Evolutionary conservation across 2,888 invertebrate genomes (phyloP).

Genomic region (Ophion slaviceki): DNA sequence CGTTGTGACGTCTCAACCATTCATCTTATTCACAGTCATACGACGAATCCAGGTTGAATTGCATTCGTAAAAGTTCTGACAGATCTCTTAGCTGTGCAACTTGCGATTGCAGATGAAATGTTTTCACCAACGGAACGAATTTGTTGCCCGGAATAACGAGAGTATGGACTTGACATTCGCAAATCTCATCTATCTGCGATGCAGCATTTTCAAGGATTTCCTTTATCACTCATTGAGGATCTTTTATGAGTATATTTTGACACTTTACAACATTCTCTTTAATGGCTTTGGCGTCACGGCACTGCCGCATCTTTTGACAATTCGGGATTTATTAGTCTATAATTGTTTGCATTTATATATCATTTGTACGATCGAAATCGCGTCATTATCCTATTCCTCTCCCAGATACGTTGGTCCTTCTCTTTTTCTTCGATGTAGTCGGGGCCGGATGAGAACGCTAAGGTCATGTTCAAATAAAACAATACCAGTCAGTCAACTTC

Average conservation of each 20-base stretch:
- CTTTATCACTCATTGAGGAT: background rate
- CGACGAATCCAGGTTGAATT: background rate
- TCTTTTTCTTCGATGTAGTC: too few relatives aligned
- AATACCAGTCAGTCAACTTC: too few relatives aligned
- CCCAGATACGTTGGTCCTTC: background rate
- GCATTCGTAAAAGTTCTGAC: background rate
- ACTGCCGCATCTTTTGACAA: too few relatives aligned
- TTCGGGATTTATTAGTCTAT: too few relatives aligned
- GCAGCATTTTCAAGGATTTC: background rate
- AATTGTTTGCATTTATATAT: too few relatives aligned
- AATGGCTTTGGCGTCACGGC: too few relatives aligned
- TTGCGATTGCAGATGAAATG: background rate
- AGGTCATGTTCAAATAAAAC: too few relatives aligned
- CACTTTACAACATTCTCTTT: too few relatives aligned
- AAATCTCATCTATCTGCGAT: background rate
- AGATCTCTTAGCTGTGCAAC: background rate
- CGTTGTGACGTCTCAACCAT: background rate
- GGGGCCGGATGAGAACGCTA: too few relatives aligned
- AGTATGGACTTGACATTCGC: background rate
- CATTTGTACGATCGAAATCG: too few relatives aligned
- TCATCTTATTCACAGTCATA: slow-evolving; percentile 11
- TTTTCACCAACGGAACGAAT: background rate
- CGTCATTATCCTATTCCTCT: too few relatives aligned
- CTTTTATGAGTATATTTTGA: background rate
- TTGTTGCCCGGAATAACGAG: background rate